Evolutionary conservation across 92 coral and sea anemone genomes (phyloP).

Genomic region (Isaurus tuberculatus): DNA sequence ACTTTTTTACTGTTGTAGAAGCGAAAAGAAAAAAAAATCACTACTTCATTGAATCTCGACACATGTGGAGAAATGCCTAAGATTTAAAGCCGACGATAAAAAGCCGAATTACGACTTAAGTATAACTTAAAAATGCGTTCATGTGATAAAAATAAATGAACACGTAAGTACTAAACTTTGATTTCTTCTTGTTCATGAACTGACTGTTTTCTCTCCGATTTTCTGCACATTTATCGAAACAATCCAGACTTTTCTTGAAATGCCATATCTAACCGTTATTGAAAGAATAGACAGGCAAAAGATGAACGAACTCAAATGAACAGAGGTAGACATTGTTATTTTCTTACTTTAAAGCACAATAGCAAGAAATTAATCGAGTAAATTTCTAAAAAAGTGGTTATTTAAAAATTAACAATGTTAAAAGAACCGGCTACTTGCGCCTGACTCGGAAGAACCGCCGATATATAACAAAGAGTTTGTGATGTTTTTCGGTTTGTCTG

Average conservation of each 20-base stretch:
- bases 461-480: background rate
- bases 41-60: background rate
- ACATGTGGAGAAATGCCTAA: background rate
- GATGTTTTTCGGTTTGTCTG: slow-evolving; percentile 1
- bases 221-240: background rate
- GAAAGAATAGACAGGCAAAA: background rate
- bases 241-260: background rate
- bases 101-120: background rate
- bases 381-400: background rate
- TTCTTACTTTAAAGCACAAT: background rate
- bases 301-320: background rate
- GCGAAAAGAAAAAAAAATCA: background rate
- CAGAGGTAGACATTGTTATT: background rate
- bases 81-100: background rate
- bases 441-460: background rate
- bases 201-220: too few species aligned
- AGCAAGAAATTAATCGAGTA: background rate
- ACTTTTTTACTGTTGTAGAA: too few species aligned
- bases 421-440: background rate
- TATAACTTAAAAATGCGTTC: background rate
- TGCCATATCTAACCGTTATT: background rate
- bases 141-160: too few species aligned
- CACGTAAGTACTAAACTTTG: too few species aligned
- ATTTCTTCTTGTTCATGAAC: too few species aligned
- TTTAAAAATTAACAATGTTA: background rate